phyloP scores from a whole-genome alignment of 2,888 invertebrate species.

The Villa cingulata region DNA sequence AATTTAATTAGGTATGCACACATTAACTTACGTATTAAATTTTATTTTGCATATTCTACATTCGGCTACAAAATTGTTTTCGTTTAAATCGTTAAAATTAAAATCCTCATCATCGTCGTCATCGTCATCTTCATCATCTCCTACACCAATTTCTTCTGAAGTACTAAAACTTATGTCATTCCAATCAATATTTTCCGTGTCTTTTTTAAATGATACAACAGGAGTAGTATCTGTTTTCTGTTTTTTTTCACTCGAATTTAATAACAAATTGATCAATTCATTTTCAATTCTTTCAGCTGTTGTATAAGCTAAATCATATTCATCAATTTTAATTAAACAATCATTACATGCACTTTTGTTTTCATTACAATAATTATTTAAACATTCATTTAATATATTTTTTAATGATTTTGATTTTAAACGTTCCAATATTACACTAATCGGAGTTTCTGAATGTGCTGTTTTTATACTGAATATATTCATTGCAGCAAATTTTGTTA shows the following conservation, averaged over 20 bases:
- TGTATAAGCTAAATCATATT: conserved; percentile 13
- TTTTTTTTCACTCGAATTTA: not conserved
- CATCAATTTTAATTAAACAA: conserved; percentile 13
- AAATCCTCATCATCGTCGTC: not conserved
- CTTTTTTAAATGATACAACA: not conserved
- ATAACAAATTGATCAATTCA: conserved; percentile 9
- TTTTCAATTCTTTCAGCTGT: conserved; percentile 11
- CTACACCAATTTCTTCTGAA: too few species aligned
- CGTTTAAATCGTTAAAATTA: not conserved
- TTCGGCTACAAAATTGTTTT: not conserved
- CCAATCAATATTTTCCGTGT: not conserved
- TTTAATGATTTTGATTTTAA: conserved; percentile 1
- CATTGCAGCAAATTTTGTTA: not conserved
- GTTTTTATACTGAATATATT: conserved; percentile 10
- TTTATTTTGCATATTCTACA: conserved; percentile 10
- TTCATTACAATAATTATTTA: not conserved
- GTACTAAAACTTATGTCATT: too few species aligned
- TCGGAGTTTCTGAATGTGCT: conserved; percentile 8
- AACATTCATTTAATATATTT: not conserved
- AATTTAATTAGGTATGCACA: too few species aligned
- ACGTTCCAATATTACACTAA: conserved; percentile 11
- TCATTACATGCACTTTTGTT: conserved; percentile 6
- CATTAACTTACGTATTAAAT: not conserved
- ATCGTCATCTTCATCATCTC: not conserved
- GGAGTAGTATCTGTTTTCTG: not conserved